Conservation (phyloP, 2,888 invertebrate species). For the Isoperla grammatica region DNA sequence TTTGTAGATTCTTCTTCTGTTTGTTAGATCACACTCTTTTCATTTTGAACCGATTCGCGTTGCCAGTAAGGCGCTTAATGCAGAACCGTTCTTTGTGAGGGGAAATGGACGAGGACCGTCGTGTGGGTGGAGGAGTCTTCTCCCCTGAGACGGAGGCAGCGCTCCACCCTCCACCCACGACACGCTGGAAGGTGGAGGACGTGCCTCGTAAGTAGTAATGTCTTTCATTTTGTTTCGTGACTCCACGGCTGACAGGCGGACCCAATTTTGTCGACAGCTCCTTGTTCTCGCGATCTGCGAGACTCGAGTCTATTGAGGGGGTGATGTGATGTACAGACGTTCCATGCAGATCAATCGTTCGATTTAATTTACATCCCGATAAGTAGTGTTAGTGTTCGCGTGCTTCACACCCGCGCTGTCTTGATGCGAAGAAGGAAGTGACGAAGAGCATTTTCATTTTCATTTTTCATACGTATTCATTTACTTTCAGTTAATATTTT, state of each 20-base stretch:
- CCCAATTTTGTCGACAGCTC: background rate
- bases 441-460: too few species aligned
- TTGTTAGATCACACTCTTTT: slow-evolving; percentile 1
- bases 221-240: slow-evolving; percentile 6
- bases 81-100: background rate
- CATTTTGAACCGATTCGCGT: slow-evolving; percentile 23
- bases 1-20: too few species aligned
- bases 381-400: too few species aligned
- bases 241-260: background rate
- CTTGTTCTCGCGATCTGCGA: background rate
- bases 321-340: too few species aligned
- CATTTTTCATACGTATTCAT: too few species aligned
- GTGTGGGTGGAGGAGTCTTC: background rate
- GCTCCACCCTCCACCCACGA: background rate
- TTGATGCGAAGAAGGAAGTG: too few species aligned
- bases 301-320: too few species aligned
- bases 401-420: too few species aligned
- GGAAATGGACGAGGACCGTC: slow-evolving; percentile 5
- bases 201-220: background rate
- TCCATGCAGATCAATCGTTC: too few species aligned
- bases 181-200: background rate
- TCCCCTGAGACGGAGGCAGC: background rate
- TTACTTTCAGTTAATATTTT: too few species aligned
- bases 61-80: slow-evolving; percentile 25
- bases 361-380: too few species aligned